A percentile compares a stretch with the other conserved stretches of the same genome.
Conservation (phyloP, 1,140 invertebrate species). For the Eubasilissa regina region DNA sequence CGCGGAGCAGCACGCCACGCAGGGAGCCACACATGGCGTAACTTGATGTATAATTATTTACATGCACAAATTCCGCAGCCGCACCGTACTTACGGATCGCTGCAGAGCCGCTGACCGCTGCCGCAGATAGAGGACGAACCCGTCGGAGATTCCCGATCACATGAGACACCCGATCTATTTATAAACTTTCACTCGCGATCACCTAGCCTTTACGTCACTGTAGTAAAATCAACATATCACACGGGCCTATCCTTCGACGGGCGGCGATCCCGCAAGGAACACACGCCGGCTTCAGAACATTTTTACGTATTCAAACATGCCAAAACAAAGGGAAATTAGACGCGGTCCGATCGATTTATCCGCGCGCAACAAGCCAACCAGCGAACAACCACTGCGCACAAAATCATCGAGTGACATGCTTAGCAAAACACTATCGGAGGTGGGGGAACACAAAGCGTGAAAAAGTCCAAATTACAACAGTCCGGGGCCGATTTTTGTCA, state of each 20-base stretch:
- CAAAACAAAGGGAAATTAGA: slow-evolving; percentile 36
- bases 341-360: slow-evolving; percentile 46
- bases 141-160: slow-evolving; percentile 39
- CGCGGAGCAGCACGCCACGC: slow-evolving; percentile 47
- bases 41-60: slow-evolving; percentile 49
- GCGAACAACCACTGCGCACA: slow-evolving; percentile 52
- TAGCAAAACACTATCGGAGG: slow-evolving; percentile 58
- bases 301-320: slow-evolving; percentile 26
- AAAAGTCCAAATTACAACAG: slow-evolving; percentile 50
- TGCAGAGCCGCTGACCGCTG: slow-evolving; percentile 45
- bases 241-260: slow-evolving; percentile 10
- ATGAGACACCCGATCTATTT: slow-evolving; percentile 49
- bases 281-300: slow-evolving; percentile 45
- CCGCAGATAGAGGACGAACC: slow-evolving; percentile 44
- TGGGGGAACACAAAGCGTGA: slow-evolving; percentile 54
- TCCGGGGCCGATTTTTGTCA: slow-evolving; percentile 14
- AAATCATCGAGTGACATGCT: slow-evolving; percentile 52
- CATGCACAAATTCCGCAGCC: slow-evolving; percentile 19
- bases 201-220: slow-evolving; percentile 42
- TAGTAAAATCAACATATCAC: slow-evolving; percentile 40
- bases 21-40: slow-evolving; percentile 45
- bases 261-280: slow-evolving; percentile 36
- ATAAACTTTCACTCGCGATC: slow-evolving; percentile 52
- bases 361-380: slow-evolving; percentile 38
- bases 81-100: slow-evolving; percentile 34